A percentile compares a stretch with the other conserved stretches of the same genome.
Conservation (phyloP, 2,113 vertebrate genomes). For the Balaeniceps rex region DNA sequence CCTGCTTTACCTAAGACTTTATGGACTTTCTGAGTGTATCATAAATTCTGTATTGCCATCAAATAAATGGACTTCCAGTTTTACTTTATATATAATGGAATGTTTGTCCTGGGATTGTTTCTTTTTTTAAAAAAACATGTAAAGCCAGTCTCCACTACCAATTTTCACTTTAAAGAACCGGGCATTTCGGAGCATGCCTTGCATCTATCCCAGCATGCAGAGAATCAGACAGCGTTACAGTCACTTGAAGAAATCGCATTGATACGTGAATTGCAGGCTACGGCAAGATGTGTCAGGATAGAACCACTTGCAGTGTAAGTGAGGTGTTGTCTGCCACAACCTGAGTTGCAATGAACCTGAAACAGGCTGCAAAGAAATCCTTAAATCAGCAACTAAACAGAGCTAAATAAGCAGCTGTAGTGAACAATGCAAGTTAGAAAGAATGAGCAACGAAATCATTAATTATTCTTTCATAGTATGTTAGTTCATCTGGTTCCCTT, state of each 20-base stretch:
- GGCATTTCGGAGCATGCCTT: neutral
- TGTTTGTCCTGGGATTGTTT: neutral
- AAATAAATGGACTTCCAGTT: neutral
- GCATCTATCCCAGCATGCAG: neutral
- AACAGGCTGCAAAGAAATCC: neutral
- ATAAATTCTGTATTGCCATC: neutral
- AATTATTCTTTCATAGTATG: neutral
- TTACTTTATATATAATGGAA: neutral
- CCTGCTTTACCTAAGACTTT: neutral
- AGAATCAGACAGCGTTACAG: neutral
- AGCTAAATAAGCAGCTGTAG: slow-evolving; percentile 1
- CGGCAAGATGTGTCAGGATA: neutral
- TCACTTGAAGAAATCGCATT: neutral
- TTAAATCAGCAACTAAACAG: neutral
- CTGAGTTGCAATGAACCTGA: neutral
- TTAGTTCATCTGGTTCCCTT: neutral
- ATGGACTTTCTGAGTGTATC: neutral
- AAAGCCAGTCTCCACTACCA: neutral
- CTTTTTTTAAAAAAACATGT: neutral
- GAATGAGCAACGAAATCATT: neutral
- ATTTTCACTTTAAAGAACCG: neutral
- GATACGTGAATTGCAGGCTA: neutral
- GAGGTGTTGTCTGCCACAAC: neutral
- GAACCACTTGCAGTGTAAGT: neutral
- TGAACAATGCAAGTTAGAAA: neutral